Evolutionary conservation across 2,113 vertebrate species (phyloP).

Genomic region (Dermatemys mawii): DNA sequence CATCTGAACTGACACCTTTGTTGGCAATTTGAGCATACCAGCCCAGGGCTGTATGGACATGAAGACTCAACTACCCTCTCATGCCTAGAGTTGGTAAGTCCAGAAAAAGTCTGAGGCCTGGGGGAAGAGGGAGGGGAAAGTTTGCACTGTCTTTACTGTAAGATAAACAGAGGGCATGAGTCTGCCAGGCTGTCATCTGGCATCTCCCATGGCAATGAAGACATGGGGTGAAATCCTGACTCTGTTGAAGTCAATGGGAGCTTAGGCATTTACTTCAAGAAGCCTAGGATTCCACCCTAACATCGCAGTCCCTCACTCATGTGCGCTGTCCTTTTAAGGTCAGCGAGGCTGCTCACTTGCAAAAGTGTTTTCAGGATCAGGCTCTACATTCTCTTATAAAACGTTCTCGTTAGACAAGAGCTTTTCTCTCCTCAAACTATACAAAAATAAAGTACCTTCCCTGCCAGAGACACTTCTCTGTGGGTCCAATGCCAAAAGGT

Average conservation of each 20-base stretch:
- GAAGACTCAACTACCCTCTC: neutral
- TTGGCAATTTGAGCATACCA: neutral
- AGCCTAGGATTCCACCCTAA: neutral
- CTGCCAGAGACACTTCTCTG: slow-evolving; percentile 12
- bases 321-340: neutral
- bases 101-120: neutral
- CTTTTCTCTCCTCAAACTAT: neutral
- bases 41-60: neutral
- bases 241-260: neutral
- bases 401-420: neutral
- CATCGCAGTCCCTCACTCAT: neutral
- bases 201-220: neutral
- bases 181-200: neutral
- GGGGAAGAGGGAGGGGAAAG: neutral
- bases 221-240: neutral
- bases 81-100: neutral
- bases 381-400: neutral
- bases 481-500: neutral
- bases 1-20: neutral
- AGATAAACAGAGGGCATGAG: neutral
- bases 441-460: neutral
- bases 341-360: neutral
- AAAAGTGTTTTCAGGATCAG: neutral
- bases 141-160: neutral
- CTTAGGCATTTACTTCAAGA: neutral